Evolutionary conservation across 2,113 vertebrate genomes (phyloP).

Genomic region (Salvelinus alpinus): DNA sequence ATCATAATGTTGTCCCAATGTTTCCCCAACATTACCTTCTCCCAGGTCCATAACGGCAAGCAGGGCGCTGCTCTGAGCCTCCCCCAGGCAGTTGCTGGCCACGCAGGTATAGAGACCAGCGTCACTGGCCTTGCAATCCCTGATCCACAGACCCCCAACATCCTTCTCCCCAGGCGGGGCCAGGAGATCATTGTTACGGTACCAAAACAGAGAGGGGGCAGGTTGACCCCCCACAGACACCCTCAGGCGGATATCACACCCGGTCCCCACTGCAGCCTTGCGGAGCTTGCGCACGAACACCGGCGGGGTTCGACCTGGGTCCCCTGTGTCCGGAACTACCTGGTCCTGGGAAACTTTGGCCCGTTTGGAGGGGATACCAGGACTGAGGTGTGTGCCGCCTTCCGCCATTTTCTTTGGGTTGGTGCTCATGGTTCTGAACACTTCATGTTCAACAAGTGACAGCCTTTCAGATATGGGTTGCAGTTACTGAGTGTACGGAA

Average conservation of each 20-base stretch:
- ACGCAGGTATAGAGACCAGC: slow-evolving; percentile 88
- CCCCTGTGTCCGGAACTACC: slow-evolving; percentile 25
- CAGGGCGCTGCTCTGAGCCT: slow-evolving; percentile 80
- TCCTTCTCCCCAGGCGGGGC: slow-evolving; percentile 70
- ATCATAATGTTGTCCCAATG: background rate
- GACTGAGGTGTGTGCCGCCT: slow-evolving; percentile 57
- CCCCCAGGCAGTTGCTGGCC: slow-evolving; percentile 82
- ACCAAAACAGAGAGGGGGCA: slow-evolving; percentile 84
- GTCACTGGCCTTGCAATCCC: slow-evolving; percentile 80
- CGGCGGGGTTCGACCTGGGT: slow-evolving; percentile 56
- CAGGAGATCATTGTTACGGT: slow-evolving; percentile 78
- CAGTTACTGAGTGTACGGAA: slow-evolving; percentile 10
- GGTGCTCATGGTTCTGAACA: slow-evolving; percentile 56
- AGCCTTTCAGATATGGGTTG: background rate
- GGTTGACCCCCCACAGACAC: slow-evolving; percentile 83
- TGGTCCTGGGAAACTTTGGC: slow-evolving; percentile 73
- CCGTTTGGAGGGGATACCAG: slow-evolving; percentile 74
- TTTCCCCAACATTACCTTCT: slow-evolving; percentile 69
- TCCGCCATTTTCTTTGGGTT: slow-evolving; percentile 47
- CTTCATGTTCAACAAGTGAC: background rate
- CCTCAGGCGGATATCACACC: slow-evolving; percentile 85
- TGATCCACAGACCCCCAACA: slow-evolving; percentile 85
- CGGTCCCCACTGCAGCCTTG: slow-evolving; percentile 82
- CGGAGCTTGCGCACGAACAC: slow-evolving; percentile 84
- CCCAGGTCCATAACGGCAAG: slow-evolving; percentile 86